Percentiles rank a stretch among this genome's conserved stretches.
These are phyloP conservation scores for Adelosebastes latens DNA, from an alignment of 2,797 vertebrate species.

Conservation along the genomic window DNA sequence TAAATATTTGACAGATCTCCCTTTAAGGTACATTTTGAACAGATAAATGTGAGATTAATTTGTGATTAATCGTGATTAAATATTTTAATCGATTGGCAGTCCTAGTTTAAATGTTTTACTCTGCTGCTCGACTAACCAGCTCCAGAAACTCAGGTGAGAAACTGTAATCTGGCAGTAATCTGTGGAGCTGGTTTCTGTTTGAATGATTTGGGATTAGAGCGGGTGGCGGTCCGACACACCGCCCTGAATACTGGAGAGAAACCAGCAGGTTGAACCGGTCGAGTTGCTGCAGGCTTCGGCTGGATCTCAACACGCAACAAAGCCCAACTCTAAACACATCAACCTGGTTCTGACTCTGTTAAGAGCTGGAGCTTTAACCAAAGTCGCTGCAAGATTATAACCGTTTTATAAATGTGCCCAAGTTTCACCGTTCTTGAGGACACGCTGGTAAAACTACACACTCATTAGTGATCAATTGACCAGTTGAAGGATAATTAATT, in stretches of 20 bases:
- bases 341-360: not conserved
- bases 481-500: not conserved
- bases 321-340: not conserved
- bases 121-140: no score
- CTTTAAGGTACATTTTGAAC: no score
- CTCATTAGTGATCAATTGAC: not conserved
- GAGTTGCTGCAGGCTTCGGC: not conserved
- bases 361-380: not conserved
- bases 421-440: not conserved
- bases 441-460: not conserved
- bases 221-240: not conserved
- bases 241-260: not conserved
- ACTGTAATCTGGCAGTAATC: not conserved
- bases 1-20: no score
- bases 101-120: no score
- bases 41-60: no score
- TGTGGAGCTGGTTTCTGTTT: not conserved
- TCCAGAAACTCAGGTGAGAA: not conserved
- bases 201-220: not conserved
- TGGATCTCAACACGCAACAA: not conserved
- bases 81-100: no score
- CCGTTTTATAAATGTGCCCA: not conserved
- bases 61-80: no score
- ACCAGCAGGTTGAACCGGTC: slow-evolving; percentile 2
- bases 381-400: not conserved